Conservation (phyloP, 2,888 invertebrate species). For the Ormyrus thymus region DNA sequence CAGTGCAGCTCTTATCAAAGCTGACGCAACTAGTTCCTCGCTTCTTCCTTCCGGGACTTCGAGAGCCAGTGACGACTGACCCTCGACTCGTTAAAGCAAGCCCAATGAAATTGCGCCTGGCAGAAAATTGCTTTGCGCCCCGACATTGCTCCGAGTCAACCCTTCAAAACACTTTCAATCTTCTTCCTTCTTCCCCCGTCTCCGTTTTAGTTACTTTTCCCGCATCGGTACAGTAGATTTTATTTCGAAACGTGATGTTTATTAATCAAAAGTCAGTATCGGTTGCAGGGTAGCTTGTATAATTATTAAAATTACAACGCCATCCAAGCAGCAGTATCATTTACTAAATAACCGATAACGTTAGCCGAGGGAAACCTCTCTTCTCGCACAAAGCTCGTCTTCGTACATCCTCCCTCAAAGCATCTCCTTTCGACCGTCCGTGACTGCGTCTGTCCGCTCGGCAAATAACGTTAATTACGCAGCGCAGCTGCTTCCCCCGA, state of each 20-base stretch:
- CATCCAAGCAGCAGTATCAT: no score
- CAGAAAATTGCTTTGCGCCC: conserved; percentile 48
- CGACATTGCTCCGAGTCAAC: conserved; percentile 2
- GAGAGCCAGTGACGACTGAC: conserved; percentile 34
- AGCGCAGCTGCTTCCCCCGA: neutral
- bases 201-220: no score
- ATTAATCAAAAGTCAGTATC: no score
- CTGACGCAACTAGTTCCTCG: conserved; percentile 38
- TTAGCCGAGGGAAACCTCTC: no score
- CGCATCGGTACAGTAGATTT: no score
- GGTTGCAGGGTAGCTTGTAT: no score
- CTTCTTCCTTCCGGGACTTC: conserved; percentile 10
- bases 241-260: no score
- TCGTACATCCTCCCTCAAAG: neutral
- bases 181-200: neutral
- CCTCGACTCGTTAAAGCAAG: conserved; percentile 44
- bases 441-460: neutral
- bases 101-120: conserved; percentile 40
- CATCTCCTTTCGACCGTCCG: neutral
- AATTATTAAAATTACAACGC: no score
- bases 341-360: no score
- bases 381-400: no score
- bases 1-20: conserved; percentile 31
- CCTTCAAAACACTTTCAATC: conserved; percentile 31
- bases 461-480: conserved; percentile 27